Evolutionary conservation across 30 jellyfish, hydroid and myxozoan genomes (phyloP).

Genomic region (Turritopsis dohrnii): DNA sequence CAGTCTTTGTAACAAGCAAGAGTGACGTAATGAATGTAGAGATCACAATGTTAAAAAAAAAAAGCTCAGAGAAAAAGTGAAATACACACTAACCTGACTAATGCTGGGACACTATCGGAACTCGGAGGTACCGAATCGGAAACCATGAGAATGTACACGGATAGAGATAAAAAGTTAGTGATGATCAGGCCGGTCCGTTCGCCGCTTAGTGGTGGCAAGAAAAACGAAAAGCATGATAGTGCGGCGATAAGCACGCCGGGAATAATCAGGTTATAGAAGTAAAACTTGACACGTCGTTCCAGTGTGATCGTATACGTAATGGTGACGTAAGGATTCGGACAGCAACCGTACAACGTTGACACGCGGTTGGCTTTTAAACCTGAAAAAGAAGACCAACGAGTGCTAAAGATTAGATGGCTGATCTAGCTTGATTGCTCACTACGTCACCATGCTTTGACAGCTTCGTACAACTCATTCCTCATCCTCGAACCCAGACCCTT

Average conservation of each 20-base stretch:
- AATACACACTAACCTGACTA: slow-evolving; percentile 19
- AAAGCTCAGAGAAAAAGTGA: too few species aligned
- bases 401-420: too few species aligned
- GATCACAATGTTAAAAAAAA: too few species aligned
- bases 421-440: too few species aligned
- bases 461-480: too few species aligned
- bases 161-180: slow-evolving; percentile 67
- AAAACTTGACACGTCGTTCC: slow-evolving; percentile 61
- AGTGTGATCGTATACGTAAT: slow-evolving; percentile 45
- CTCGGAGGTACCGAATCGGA: slow-evolving; percentile 79
- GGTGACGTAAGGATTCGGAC: slow-evolving; percentile 72
- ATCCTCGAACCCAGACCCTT: too few species aligned
- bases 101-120: slow-evolving; percentile 61
- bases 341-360: slow-evolving; percentile 44
- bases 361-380: slow-evolving; percentile 48
- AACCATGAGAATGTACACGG: slow-evolving; percentile 73
- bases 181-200: slow-evolving; percentile 78
- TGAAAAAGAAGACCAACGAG: not conserved
- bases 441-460: too few species aligned
- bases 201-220: slow-evolving; percentile 76
- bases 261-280: slow-evolving; percentile 52
- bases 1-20: too few species aligned
- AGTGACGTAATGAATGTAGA: too few species aligned
- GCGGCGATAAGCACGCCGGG: slow-evolving; percentile 79
- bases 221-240: slow-evolving; percentile 63